A percentile compares a stretch with the other conserved stretches of the same genome.
These are phyloP conservation scores for Phaethon lepturus DNA, from an alignment of 2,113 vertebrate genomes.

Conservation along the genomic window DNA sequence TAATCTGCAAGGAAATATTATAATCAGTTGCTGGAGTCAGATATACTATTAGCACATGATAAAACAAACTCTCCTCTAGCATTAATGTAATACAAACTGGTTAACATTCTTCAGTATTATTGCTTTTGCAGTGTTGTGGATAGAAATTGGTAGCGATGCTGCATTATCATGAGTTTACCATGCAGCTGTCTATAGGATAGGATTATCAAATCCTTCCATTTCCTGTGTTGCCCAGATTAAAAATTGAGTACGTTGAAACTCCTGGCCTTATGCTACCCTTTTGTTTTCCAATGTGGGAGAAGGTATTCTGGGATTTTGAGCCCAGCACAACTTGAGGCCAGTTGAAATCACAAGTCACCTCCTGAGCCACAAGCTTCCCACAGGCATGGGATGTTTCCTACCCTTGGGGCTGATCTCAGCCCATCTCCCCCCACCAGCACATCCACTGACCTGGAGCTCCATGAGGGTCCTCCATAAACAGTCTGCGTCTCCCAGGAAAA, in stretches of 20 bases:
- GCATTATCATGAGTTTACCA: neutral
- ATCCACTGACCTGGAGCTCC: neutral
- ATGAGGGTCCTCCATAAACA: neutral
- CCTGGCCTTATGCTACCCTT: neutral
- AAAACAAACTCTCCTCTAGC: neutral
- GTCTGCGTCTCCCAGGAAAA: neutral
- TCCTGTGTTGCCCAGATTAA: neutral
- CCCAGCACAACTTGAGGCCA: neutral
- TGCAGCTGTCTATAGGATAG: neutral
- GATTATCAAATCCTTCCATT: neutral
- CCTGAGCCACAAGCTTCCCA: neutral
- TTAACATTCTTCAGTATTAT: neutral
- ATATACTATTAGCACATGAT: neutral
- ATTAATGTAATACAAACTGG: neutral
- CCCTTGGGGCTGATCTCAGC: neutral
- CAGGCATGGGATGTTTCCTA: neutral
- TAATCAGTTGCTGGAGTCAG: neutral
- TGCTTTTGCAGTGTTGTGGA: neutral
- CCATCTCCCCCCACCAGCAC: neutral
- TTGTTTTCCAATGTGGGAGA: neutral
- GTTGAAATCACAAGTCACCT: neutral
- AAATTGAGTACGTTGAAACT: neutral
- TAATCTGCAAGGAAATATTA: neutral
- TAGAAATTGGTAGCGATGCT: neutral
- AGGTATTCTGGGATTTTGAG: neutral